Evolutionary conservation across 2,797 vertebrate species (phyloP), one percentile per base, ranked within the genome.

Genomic region (Acanthurus lineatus): DNA sequence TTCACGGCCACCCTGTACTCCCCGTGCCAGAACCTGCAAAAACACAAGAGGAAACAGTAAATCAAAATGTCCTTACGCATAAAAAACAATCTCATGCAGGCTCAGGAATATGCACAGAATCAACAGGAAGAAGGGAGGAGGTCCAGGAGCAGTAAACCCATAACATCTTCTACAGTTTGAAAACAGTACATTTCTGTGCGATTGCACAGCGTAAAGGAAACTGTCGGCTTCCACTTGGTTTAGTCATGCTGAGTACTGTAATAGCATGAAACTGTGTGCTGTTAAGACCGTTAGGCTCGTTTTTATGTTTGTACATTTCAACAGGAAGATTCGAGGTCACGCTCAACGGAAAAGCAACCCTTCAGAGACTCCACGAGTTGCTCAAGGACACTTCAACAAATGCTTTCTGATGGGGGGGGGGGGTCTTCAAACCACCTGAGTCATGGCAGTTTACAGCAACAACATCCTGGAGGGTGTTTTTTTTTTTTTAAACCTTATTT

Each of bases 1-100:
- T 96, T 97, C 82, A 99, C 98, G 14, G 97, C 97, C 89, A 99
- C 97, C 0, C 97, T 95, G 94, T 99, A 99, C 80, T 98, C 97
- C 0, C 97, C 96, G 0, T 96, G 96, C 92, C 96, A 97, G 84
- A 98, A 97, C 94, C 97, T 98, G 91, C 11, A 35, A 4, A 73
- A 45, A 82, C 62, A 86, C 6, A 49, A 65, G 15, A 64, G 35
- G 49, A 38, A 65, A 61, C 10, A 48, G 6, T 2, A 3, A 8
- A 45, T 83, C 61, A 7, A 45, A 11, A 52, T 45, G 12, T 52
- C 38, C 58, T 73, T 20, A 54, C 76, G 47, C 76, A 84, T 65
- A 62, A 77, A 77, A 65, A 79, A 32, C 28, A 32, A 32, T 32
- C 28, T 0, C 35, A 48, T 70, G 62, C 56, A 53, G 44, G 8